Conservation (phyloP, 2,888 invertebrate genomes). For the Apocheima hispidaria region DNA sequence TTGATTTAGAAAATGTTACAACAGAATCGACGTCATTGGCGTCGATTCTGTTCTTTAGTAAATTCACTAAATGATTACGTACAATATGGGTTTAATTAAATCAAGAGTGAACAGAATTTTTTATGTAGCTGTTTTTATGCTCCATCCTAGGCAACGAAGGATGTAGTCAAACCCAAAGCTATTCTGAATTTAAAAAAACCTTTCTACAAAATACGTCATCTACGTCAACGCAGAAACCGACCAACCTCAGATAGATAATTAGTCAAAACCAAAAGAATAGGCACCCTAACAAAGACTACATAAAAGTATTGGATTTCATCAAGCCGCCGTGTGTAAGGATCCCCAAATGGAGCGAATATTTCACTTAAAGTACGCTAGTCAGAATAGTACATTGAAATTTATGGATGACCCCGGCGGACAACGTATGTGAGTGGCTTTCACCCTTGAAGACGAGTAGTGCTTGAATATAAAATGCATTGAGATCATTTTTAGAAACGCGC, state of each 20-base stretch:
- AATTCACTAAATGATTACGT: no score
- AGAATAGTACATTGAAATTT: conserved; percentile 80
- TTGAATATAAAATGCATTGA: conserved; percentile 68
- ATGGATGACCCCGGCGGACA: conserved; percentile 74
- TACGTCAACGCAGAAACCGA: no score
- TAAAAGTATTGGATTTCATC: conserved; percentile 72
- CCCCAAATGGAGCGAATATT: conserved; percentile 77
- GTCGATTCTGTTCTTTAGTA: no score
- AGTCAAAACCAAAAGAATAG: background rate
- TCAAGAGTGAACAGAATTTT: no score
- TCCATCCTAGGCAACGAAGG: no score
- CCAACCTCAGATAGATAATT: background rate
- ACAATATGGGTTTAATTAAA: no score
- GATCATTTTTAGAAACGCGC: conserved; percentile 49
- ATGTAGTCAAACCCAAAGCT: no score
- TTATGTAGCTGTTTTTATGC: no score
- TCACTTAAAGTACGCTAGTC: conserved; percentile 76
- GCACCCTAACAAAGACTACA: conserved; percentile 48
- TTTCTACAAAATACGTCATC: no score
- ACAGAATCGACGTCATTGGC: no score
- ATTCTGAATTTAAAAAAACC: no score
- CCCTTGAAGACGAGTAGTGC: conserved; percentile 62
- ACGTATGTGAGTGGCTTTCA: conserved; percentile 63
- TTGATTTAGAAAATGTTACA: no score
- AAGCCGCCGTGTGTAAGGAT: conserved; percentile 69